These are phyloP conservation scores for Neomorphus geoffroyi DNA, from an alignment of 2,797 vertebrate species.

Conservation along the genomic window DNA sequence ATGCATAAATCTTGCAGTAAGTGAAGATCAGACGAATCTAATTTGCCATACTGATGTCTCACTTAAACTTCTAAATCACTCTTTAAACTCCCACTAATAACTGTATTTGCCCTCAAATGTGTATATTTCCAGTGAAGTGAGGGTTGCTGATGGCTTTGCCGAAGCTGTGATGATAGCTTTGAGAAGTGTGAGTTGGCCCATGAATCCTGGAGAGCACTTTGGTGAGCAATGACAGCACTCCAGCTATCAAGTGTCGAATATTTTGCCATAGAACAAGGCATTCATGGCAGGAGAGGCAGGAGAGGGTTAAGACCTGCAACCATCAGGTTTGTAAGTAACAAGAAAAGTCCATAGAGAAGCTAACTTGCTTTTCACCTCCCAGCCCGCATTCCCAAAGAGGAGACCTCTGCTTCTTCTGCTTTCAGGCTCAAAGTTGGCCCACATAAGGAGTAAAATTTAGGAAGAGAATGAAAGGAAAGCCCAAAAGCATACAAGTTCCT, in stretches of 20 bases:
- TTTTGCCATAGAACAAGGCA: background rate
- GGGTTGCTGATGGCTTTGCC: background rate
- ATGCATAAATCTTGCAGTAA: background rate
- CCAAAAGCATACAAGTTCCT: background rate
- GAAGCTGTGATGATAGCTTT: background rate
- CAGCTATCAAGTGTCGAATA: background rate
- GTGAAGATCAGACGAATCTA: background rate
- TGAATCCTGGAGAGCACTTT: background rate
- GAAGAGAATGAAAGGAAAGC: background rate
- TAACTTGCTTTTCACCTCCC: background rate
- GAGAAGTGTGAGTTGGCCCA: background rate
- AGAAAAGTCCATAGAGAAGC: background rate
- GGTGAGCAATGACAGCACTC: background rate
- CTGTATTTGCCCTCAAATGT: background rate
- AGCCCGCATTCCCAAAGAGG: background rate
- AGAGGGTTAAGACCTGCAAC: background rate
- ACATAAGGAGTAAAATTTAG: background rate
- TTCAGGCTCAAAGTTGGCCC: background rate
- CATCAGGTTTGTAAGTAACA: background rate
- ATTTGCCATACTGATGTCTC: background rate
- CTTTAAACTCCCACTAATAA: background rate
- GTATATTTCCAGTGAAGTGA: background rate
- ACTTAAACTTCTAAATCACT: background rate
- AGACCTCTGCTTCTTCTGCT: background rate
- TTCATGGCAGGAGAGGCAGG: background rate